A percentile compares a stretch with the other conserved stretches of the same genome.
Evolutionary conservation across 2,797 vertebrate genomes (phyloP).

Genomic region (Rallus crepitans): DNA sequence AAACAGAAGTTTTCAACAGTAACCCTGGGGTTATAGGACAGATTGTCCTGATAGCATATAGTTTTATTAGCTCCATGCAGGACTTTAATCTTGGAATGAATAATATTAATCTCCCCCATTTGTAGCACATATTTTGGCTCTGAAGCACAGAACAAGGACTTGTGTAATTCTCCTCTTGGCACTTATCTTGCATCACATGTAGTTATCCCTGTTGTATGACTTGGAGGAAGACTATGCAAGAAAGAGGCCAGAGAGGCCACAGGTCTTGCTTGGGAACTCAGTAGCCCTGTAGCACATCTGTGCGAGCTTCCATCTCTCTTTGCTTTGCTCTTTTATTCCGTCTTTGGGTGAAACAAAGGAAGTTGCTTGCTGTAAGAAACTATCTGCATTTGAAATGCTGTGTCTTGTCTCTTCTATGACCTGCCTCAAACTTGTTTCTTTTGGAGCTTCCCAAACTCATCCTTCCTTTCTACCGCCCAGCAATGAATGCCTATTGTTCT

Average conservation of each 20-base stretch:
- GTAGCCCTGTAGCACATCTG: background rate
- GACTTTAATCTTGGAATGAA: constrained; percentile 23
- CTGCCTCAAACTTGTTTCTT: background rate
- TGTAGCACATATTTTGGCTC: background rate
- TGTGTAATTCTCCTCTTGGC: background rate
- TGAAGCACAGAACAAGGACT: background rate
- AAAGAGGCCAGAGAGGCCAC: background rate
- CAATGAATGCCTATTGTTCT: background rate
- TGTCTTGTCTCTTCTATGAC: background rate
- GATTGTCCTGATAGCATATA: constrained; percentile 3
- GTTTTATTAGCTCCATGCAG: background rate
- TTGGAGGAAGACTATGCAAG: background rate
- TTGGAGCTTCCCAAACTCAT: background rate
- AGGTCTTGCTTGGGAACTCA: background rate
- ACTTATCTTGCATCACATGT: background rate
- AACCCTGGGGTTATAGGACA: background rate
- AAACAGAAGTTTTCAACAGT: background rate
- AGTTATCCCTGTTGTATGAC: background rate
- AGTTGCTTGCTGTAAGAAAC: background rate
- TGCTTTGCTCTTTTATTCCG: background rate
- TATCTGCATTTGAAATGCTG: background rate
- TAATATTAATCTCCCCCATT: background rate
- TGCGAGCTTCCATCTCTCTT: background rate
- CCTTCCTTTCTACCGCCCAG: background rate
- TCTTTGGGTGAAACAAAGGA: background rate